These are phyloP conservation scores for Sylvietta virens DNA, from an alignment of 2,113 vertebrate genomes.

Conservation along the genomic window DNA sequence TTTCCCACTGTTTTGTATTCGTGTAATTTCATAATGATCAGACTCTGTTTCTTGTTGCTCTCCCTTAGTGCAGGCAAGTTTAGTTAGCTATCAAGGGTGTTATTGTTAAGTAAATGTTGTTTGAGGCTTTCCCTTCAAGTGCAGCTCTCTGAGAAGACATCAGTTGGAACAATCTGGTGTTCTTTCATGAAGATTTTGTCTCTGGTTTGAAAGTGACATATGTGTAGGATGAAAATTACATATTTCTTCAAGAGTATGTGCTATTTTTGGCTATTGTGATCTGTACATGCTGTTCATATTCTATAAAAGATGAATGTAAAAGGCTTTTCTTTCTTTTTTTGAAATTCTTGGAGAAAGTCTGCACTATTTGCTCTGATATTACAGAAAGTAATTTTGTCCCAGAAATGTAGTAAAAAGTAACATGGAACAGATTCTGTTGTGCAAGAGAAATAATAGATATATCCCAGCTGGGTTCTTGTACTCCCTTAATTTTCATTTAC, in stretches of 20 bases:
- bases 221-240: slow-evolving; percentile 35
- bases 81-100: neutral
- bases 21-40: neutral
- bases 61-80: neutral
- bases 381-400: neutral
- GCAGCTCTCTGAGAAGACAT: neutral
- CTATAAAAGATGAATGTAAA: slow-evolving; percentile 6
- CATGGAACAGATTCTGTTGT: neutral
- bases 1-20: neutral
- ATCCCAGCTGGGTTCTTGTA: neutral
- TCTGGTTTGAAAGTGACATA: slow-evolving; percentile 22
- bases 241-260: neutral
- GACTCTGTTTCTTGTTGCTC: neutral
- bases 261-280: slow-evolving; percentile 34
- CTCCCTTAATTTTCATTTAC: slow-evolving; percentile 13
- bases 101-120: slow-evolving; percentile 12
- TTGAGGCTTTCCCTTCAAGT: neutral
- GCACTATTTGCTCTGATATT: neutral
- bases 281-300: slow-evolving; percentile 32
- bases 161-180: neutral
- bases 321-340: neutral
- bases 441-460: neutral
- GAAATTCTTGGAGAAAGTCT: neutral
- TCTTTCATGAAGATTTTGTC: slow-evolving; percentile 1
- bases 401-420: slow-evolving; percentile 6